Evolutionary conservation across 2,888 invertebrate genomes (phyloP).

Genomic region (Chloroclysta siterata): DNA sequence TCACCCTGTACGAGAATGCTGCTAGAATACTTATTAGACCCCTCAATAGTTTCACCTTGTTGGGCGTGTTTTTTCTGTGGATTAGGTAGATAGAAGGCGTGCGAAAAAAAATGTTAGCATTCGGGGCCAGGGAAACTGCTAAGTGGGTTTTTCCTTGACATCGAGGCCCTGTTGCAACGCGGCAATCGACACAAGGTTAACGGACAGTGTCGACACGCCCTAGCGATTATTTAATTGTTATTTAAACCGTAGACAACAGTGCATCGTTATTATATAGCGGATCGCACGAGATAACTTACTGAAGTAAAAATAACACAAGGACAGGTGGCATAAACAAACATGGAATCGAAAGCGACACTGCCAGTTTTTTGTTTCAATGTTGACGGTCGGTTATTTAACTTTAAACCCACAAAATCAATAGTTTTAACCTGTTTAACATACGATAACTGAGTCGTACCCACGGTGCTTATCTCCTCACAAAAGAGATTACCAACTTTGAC

Average conservation of each 20-base stretch:
- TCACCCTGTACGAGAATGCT: neutral
- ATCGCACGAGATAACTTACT: slow-evolving; percentile 50
- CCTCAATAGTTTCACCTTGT: slow-evolving; percentile 35
- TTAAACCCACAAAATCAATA: slow-evolving; percentile 52
- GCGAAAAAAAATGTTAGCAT: slow-evolving; percentile 57
- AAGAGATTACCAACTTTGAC: slow-evolving; percentile 63
- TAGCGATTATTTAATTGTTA: slow-evolving; percentile 83
- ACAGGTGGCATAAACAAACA: slow-evolving; percentile 3
- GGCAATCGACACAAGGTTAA: slow-evolving; percentile 80
- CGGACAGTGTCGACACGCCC: slow-evolving; percentile 74
- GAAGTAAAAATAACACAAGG: slow-evolving; percentile 42
- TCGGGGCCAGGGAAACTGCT: slow-evolving; percentile 82
- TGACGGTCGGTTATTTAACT: slow-evolving; percentile 10
- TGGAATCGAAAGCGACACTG: neutral
- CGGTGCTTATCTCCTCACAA: slow-evolving; percentile 63
- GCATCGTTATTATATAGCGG: slow-evolving; percentile 56
- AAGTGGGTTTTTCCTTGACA: slow-evolving; percentile 84
- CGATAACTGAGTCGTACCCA: slow-evolving; percentile 58
- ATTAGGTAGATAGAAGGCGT: slow-evolving; percentile 47
- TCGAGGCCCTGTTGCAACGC: slow-evolving; percentile 80
- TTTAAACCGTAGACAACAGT: slow-evolving; percentile 74
- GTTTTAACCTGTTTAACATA: slow-evolving; percentile 53
- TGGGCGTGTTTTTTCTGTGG: slow-evolving; percentile 35
- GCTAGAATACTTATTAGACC: slow-evolving; percentile 24
- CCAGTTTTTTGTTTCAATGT: slow-evolving; percentile 2